Conservation (phyloP, 2,888 invertebrate genomes). For the Lacanobia oleracea region DNA sequence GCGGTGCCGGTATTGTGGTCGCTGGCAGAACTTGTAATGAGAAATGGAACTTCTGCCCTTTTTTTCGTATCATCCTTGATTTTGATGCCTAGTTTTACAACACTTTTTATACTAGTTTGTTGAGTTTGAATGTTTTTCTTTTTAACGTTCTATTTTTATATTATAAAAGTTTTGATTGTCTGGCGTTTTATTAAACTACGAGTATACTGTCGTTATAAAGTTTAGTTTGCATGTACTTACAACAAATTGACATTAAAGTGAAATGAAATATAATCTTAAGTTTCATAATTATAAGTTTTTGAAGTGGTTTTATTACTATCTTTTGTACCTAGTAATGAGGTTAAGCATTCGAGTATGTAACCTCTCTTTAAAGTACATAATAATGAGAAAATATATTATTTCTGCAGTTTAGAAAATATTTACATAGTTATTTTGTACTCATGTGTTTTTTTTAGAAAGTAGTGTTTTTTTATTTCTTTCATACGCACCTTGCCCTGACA, state of each 20-base stretch:
- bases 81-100: conserved; percentile 19
- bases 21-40: neutral
- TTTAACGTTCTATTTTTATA: conserved; percentile 12
- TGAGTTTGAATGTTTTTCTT: conserved; percentile 15
- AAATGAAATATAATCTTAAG: too few species aligned
- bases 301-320: too few species aligned
- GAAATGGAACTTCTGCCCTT: conserved; percentile 26
- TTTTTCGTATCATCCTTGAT: neutral
- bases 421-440: too few species aligned
- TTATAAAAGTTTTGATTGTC: neutral
- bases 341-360: too few species aligned
- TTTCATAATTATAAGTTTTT: neutral
- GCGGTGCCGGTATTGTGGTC: neutral
- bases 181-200: neutral
- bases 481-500: too few species aligned
- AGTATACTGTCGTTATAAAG: neutral
- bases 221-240: neutral
- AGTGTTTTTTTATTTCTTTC: too few species aligned
- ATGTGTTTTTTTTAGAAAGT: too few species aligned
- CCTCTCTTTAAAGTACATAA: too few species aligned
- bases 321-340: too few species aligned
- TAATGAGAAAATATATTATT: too few species aligned
- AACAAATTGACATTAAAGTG: too few species aligned
- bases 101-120: conserved; percentile 30
- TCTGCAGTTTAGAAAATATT: too few species aligned